A percentile compares a stretch with the other conserved stretches of the same genome.
Evolutionary conservation across 1,140 invertebrate species (phyloP).

Genomic region (Aphaenogaster ashmeadi): DNA sequence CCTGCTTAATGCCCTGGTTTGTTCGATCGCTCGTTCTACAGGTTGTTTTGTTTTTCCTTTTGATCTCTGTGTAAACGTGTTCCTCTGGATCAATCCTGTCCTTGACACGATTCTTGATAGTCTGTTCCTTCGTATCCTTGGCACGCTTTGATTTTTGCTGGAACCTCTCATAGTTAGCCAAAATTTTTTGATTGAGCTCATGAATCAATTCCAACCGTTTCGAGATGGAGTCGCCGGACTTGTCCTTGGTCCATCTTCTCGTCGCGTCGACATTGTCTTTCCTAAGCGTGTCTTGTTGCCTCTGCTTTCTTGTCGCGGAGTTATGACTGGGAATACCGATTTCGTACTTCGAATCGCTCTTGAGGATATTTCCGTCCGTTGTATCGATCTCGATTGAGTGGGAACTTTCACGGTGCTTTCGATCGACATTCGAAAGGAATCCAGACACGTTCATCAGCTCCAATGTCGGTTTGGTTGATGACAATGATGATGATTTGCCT

Average conservation of each 20-base stretch:
- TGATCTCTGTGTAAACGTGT: slow-evolving; percentile 70
- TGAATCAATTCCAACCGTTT: slow-evolving; percentile 84
- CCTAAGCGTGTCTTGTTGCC: slow-evolving; percentile 44
- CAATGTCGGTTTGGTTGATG: slow-evolving; percentile 61
- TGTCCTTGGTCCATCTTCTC: slow-evolving; percentile 68
- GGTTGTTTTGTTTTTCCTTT: slow-evolving; percentile 61
- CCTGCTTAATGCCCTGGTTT: slow-evolving; percentile 51
- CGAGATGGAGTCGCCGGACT: slow-evolving; percentile 83
- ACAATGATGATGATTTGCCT: slow-evolving; percentile 19
- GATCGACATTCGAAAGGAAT: slow-evolving; percentile 57
- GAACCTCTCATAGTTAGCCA: slow-evolving; percentile 83
- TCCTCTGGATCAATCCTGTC: slow-evolving; percentile 51
- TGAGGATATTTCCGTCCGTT: slow-evolving; percentile 71
- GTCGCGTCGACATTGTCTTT: background rate
- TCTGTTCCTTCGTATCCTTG: slow-evolving; percentile 63
- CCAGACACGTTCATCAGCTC: slow-evolving; percentile 82
- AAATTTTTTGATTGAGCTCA: slow-evolving; percentile 85
- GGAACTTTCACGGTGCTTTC: slow-evolving; percentile 61
- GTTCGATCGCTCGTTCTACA: slow-evolving; percentile 32
- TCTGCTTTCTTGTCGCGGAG: slow-evolving; percentile 57
- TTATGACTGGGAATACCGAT: slow-evolving; percentile 70
- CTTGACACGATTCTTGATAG: background rate
- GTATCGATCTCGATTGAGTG: slow-evolving; percentile 57
- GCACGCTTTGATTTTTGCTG: slow-evolving; percentile 79
- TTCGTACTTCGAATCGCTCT: slow-evolving; percentile 80